These are phyloP conservation scores for Notospermus geniculatus DNA, from an alignment of 1,140 invertebrate species.

Conservation along the genomic window DNA sequence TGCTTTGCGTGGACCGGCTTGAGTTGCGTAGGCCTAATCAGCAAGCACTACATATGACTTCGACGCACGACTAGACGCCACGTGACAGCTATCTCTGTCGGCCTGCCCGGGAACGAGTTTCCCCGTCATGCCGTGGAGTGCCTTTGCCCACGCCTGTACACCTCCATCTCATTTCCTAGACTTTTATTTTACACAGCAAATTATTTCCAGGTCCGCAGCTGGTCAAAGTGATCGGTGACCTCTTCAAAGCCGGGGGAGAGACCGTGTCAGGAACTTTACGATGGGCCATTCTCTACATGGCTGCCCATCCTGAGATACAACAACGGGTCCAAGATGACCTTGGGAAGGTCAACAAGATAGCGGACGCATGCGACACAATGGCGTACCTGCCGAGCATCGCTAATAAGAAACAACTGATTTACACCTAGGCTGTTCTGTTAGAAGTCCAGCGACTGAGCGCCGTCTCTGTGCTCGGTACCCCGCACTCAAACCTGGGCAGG, in stretches of 20 bases:
- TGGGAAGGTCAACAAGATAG: background rate
- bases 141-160: no score
- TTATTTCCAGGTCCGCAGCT: background rate
- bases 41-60: no score
- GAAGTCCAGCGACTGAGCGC: background rate
- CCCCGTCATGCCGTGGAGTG: no score
- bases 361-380: background rate
- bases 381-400: background rate
- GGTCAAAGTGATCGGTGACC: background rate
- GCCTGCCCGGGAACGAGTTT: no score
- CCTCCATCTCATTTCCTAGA: no score
- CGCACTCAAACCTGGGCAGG: background rate
- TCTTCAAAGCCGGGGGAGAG: background rate
- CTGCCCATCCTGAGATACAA: slow-evolving; percentile 3
- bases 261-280: background rate
- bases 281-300: background rate
- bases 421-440: slow-evolving; percentile 1
- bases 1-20: no score
- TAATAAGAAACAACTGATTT: background rate
- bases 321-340: slow-evolving; percentile 7
- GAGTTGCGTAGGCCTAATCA: no score
- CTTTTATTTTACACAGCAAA: no score
- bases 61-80: no score
- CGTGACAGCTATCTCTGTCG: no score
- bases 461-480: background rate